Base-by-base conservation (phyloP, 2,113 vertebrate genomes). In the Carollia perspicillata region DNA sequence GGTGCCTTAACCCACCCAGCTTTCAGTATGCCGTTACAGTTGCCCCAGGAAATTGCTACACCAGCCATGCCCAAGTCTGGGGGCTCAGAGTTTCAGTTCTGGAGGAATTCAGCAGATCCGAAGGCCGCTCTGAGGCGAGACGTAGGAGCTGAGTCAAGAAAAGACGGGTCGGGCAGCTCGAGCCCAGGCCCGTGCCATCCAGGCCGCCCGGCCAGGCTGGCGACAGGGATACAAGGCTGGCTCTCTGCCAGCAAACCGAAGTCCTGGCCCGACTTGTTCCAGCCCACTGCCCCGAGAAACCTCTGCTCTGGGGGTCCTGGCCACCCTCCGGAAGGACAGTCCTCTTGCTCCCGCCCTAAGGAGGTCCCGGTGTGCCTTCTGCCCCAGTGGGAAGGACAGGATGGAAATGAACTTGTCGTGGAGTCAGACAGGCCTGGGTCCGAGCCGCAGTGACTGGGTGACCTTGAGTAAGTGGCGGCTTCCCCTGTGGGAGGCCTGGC, bases 141-240 rank as follows among this genome's bases (percentile, higher is more conserved):
- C 1, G 1, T 9, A 58, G 37, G 12, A 55, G 65, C 83, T 16
- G 33, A 69, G 37, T 17, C 3, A 22, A 63, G 42, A 49, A 49
- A 28, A 53, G 14, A 17, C 5, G 14, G n/a, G 7, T 28, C 40
- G 42, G 65, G 78, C 23, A 22, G 37, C 47, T 5, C 18, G 22
- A 40, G 12, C 37, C 33, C 47, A 8, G 58, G 28, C 40, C 53
- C 0, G 0, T 37, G 42, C 51, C 40, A 40, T 28, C 40, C 72
- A 23, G 3, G 4, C 30, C 1, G 0, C 20, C 35, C 1, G 30
- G 23, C 23, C 5, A 9, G 17, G n/a, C 30, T 10, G 4, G n/a
- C 12, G 35, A 35, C 13, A 4, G 5, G 0, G 17, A 53, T 0
- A 6, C 3, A 37, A n/a, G 44, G 16, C 30, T 2, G 1, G 5